Evolutionary conservation across 2,113 vertebrate species (phyloP), one percentile per base, ranked within the genome.

Genomic region (Tylochromis polylepis): DNA sequence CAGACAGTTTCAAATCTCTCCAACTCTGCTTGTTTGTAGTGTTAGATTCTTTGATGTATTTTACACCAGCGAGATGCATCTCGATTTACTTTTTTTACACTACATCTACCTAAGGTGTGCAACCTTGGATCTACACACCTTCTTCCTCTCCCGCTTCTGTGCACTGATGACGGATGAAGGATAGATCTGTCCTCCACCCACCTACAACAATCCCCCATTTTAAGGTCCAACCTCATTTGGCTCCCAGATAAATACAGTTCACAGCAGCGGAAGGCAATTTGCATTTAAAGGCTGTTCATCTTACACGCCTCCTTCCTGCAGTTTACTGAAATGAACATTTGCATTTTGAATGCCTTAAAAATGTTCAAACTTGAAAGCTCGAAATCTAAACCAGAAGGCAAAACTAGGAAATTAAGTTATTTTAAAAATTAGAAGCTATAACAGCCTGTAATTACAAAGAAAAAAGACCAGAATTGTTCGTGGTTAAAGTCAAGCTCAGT

Each of bases 241-340:
- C 46, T 86, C 62, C 34, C 14, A 46, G 85, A 87, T 79, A 84
- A 93, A 93, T 87, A 82, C 2, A 22, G 41, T 81, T 55, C 67
- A 86, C 15, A 83, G 86, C 51, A 87, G 60, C 62, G 27, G 86
- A 22, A 89, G 83, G 16, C 16, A 6, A 94, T 93, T 85, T 91
- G 58, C 89, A 94, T 94, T 86, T 81, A 87, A 86, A 94, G 58
- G 80, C 67, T 58, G 27, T 77, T 85, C 59, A 18, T 89, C 80
- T 89, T 46, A 81, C 41, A 79, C 38, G 41, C 24, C 79, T 86
- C 81, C 22, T 79, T 65, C 41, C 86, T 84, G 46, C 57, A 79
- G 43, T 87, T 87, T 20, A 83, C 51, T 72, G 60, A 86, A 65
- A 83, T 67, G 46, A 49, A 11, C 34, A 91, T 93, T 92, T 90